phyloP scores from a whole-genome alignment of 2,888 invertebrate genomes.

The Anorthoa munda region DNA sequence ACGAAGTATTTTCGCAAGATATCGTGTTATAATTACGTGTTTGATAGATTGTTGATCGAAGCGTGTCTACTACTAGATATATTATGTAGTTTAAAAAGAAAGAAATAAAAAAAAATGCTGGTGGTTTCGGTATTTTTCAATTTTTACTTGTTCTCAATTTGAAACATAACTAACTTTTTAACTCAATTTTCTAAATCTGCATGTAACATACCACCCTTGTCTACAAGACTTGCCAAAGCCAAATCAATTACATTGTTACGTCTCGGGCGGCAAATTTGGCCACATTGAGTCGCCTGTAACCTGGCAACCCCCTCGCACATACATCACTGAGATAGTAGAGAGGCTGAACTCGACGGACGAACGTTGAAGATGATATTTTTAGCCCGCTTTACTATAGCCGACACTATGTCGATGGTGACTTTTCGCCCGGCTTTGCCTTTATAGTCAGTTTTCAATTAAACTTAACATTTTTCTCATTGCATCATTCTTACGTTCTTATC shows the following conservation, averaged over 20 bases:
- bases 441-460: no score
- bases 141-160: no score
- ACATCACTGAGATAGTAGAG: constrained; percentile 49
- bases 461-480: no score
- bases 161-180: background rate
- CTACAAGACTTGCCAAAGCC: constrained; percentile 17
- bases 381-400: background rate
- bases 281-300: constrained; percentile 12
- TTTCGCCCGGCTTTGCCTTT: no score
- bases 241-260: constrained; percentile 37
- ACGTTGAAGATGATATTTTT: constrained; percentile 46
- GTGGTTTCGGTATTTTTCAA: no score
- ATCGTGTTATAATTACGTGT: no score
- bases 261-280: constrained; percentile 12
- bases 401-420: background rate
- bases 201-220: background rate
- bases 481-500: no score
- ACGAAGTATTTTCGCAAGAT: no score
- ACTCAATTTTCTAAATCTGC: background rate
- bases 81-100: no score
- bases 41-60: no score
- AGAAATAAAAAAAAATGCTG: no score
- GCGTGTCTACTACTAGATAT: no score
- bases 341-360: constrained; percentile 32
- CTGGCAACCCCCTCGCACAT: constrained; percentile 46